Evolutionary conservation across 2,113 vertebrate species (phyloP), one percentile per base, ranked within the genome.

Genomic region (Butastur rufipennis): DNA sequence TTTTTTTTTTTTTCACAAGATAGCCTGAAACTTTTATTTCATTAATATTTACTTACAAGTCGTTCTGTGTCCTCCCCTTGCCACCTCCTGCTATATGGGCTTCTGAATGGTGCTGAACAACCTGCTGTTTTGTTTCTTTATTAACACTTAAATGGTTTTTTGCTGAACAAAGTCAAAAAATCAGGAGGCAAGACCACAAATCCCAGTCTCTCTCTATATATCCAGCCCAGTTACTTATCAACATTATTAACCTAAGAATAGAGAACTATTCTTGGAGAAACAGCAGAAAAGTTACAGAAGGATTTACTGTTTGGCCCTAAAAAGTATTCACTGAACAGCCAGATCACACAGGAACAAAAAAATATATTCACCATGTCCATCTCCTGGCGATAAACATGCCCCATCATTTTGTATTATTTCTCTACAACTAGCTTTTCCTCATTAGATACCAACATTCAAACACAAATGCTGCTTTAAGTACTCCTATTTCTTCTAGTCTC

Each of bases 301-400:
- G 4, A 71, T 72, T 61, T 48, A 61, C 23, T 65, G 11, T 58
- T 72, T 50, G 6, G 16, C 13, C 75, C 40, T 73, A 55, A 66
- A 77, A 81, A 50, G 16, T 40, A 80, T 62, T 73, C 4, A 45
- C 5, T 40, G 27, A 80, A 73, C 11, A 85, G 61, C 1, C 11
- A 4, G 34, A n/a, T 82, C 36, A 56, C 0, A 4, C 13, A 66
- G 16, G 19, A 93, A 81, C 18, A 47, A 31, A 34, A 34, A 52
- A 61, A 70, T 31, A 43, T 6, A 86, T 16, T 80, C 40, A 48
- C 34, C 8, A 7, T 11, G 36, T 42, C 53, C 20, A 42, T 32
- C 38, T 81, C 75, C 32, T 13, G 59, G 31, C 0, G 0, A 38
- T 48, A 52, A 86, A n/a, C 18, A 11, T 62, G 42, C 9, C 11